Percentiles rank a stretch among this genome's conserved stretches.
These are phyloP conservation scores for Protophormia terraenovae DNA, from an alignment of 2,888 invertebrate species.

Conservation along the genomic window DNA sequence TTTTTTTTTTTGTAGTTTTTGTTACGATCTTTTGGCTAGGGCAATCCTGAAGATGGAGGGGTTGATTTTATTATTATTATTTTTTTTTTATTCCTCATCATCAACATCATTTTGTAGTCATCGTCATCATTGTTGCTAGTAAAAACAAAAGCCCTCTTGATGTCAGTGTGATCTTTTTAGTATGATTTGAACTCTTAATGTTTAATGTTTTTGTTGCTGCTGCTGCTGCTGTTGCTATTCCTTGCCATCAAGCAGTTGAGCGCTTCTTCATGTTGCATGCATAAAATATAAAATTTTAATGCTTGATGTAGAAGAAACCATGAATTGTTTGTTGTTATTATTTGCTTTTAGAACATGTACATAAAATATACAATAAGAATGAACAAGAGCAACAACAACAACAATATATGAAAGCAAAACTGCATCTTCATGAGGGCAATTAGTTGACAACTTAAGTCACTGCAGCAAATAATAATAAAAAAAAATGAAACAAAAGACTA, in stretches of 20 bases:
- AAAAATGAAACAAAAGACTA: slow-evolving; percentile 9
- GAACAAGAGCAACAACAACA: slow-evolving; percentile 21
- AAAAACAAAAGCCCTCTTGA: slow-evolving; percentile 62
- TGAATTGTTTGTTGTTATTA: slow-evolving; percentile 43
- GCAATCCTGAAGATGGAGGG: slow-evolving; percentile 65
- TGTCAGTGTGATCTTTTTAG: slow-evolving; percentile 67
- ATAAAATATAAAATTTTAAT: slow-evolving; percentile 68
- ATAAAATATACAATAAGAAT: slow-evolving; percentile 30
- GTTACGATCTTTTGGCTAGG: slow-evolving; percentile 48
- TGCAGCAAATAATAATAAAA: slow-evolving; percentile 19
- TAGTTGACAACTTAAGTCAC: slow-evolving; percentile 69
- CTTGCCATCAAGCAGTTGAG: slow-evolving; percentile 41
- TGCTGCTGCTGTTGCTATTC: slow-evolving; percentile 35
- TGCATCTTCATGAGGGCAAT: slow-evolving; percentile 68
- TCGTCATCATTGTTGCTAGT: slow-evolving; percentile 7
- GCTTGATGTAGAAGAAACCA: slow-evolving; percentile 65
- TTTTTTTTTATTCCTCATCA: slow-evolving; percentile 23
- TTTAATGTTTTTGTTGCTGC: slow-evolving; percentile 42
- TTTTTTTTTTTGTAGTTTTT: not conserved
- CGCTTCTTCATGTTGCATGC: slow-evolving; percentile 66
- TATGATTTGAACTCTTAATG: slow-evolving; percentile 68
- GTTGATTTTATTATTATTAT: slow-evolving; percentile 56
- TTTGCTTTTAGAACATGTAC: slow-evolving; percentile 55
- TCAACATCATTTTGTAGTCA: too few relatives aligned
- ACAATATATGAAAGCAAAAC: slow-evolving; percentile 45